These are phyloP conservation scores for Dipodomys spectabilis DNA, from an alignment of 2,113 vertebrate genomes.

Conservation along the genomic window DNA sequence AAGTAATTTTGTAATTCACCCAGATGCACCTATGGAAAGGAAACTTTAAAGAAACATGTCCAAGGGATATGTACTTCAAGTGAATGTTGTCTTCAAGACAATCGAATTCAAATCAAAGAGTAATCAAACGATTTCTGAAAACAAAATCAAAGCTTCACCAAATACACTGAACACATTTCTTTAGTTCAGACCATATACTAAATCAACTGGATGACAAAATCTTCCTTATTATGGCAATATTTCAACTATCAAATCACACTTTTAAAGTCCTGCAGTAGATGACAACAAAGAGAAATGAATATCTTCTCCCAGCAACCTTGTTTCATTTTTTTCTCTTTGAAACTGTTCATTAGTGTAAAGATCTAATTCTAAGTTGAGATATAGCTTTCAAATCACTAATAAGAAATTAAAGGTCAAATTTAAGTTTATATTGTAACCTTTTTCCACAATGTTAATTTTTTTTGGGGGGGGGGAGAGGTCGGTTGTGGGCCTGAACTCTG, in stretches of 20 bases:
- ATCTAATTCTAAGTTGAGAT: neutral
- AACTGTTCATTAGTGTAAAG: constrained; percentile 27
- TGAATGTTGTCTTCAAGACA: neutral
- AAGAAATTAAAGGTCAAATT: constrained; percentile 29
- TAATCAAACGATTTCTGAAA: constrained; percentile 41
- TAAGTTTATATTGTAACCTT: constrained; percentile 8
- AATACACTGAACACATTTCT: constrained; percentile 53
- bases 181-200: neutral
- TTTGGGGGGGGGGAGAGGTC: too few relatives aligned
- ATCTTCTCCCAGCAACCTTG: neutral
- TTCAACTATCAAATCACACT: neutral
- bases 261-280: neutral
- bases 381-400: neutral
- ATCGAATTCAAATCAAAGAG: neutral
- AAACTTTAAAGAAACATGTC: neutral
- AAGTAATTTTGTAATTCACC: neutral
- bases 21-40: neutral
- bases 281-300: neutral
- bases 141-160: constrained; percentile 40
- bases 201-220: constrained; percentile 30
- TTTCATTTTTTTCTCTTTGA: neutral
- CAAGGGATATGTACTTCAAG: constrained; percentile 27
- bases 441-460: neutral
- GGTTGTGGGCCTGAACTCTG: too few relatives aligned
- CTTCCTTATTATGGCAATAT: constrained; percentile 29